These are phyloP conservation scores for Herpetotheres cachinnans DNA, from an alignment of 2,113 vertebrate species.

Conservation along the genomic window DNA sequence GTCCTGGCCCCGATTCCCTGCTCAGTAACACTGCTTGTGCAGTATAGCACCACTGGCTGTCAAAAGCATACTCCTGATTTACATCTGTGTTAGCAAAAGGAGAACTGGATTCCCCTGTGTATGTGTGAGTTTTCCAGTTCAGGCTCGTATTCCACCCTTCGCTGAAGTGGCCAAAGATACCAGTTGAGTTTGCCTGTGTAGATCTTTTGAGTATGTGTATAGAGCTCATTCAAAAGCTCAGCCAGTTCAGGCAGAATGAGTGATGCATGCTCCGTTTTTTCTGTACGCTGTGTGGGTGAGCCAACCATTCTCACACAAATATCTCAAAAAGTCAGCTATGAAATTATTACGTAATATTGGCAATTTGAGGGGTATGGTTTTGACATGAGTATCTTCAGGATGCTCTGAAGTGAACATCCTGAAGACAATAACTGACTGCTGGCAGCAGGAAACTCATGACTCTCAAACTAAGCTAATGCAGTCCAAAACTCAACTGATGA, in stretches of 20 bases:
- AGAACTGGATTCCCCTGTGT: not conserved
- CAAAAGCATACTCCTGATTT: not conserved
- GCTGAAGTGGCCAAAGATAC: not conserved
- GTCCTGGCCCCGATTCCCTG: not conserved
- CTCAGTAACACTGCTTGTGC: not conserved
- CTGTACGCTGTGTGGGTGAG: not conserved
- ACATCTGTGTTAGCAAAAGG: constrained; percentile 14
- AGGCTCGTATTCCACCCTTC: not conserved
- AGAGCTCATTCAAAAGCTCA: not conserved
- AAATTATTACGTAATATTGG: not conserved
- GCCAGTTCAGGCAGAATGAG: not conserved
- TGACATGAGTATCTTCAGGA: not conserved
- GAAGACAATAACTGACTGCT: not conserved
- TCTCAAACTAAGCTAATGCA: not conserved
- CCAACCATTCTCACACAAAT: not conserved
- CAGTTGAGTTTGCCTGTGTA: not conserved
- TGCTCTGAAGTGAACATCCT: not conserved
- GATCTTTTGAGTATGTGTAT: not conserved
- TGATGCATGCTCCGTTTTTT: not conserved
- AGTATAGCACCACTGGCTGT: not conserved
- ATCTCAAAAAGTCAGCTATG: not conserved
- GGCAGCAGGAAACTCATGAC: not conserved
- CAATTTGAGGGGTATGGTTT: not conserved
- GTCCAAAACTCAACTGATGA: not conserved
- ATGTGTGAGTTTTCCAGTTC: not conserved